These are phyloP conservation scores for Drosophila subsilvestris DNA, from an alignment of 2,888 invertebrate genomes.

Conservation along the genomic window DNA sequence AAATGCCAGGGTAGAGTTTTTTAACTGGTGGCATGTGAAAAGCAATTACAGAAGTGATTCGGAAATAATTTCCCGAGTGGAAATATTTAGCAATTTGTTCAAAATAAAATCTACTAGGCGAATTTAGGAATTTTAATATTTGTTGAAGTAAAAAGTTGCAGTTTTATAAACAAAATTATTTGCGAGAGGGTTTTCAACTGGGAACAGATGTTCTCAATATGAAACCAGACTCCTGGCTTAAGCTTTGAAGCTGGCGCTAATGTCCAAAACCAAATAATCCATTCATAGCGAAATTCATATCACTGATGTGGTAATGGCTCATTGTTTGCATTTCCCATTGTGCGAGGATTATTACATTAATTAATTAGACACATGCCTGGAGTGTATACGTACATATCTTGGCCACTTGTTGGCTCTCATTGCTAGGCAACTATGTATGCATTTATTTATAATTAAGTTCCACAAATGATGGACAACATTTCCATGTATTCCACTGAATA, in stretches of 20 bases:
- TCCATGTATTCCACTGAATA: constrained; percentile 15
- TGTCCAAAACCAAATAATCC: not conserved
- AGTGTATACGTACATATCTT: not conserved
- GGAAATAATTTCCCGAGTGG: constrained; percentile 25
- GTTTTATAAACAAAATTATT: not conserved
- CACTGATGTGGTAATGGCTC: constrained; percentile 1
- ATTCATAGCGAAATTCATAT: not conserved
- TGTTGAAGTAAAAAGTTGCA: not conserved
- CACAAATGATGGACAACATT: constrained; percentile 8
- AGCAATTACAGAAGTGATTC: constrained; percentile 47
- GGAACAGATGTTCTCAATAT: not conserved
- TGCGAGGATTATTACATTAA: constrained; percentile 4
- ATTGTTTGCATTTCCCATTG: not conserved
- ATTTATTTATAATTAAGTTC: constrained; percentile 19
- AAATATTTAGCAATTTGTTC: constrained; percentile 25
- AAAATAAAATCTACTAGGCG: constrained; percentile 1
- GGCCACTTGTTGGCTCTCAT: not conserved
- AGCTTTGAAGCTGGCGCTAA: not conserved
- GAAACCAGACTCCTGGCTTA: no score
- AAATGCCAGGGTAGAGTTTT: constrained; percentile 12
- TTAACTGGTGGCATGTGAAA: constrained; percentile 26
- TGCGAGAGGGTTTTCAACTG: not conserved
- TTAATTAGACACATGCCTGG: constrained; percentile 14
- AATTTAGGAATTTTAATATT: not conserved
- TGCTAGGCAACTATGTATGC: not conserved